Percentiles rank a stretch among this genome's conserved stretches.
Conservation (phyloP, 1,140 invertebrate genomes). For the Fopius arisanus region DNA sequence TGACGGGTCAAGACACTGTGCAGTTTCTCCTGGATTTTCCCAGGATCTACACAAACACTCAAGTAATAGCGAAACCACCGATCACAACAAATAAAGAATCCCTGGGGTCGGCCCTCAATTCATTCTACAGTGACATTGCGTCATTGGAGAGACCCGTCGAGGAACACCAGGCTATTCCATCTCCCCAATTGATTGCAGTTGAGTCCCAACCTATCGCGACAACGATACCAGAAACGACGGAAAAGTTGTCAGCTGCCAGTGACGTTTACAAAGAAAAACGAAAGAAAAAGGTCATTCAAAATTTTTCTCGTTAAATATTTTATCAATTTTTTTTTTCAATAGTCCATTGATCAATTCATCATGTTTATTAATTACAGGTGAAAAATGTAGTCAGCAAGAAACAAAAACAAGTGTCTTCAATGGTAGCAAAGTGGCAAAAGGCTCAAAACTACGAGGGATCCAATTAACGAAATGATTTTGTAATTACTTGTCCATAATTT, state of each 20-base stretch:
- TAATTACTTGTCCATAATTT: not conserved
- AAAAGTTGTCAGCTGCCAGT: conserved; percentile 28
- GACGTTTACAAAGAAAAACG: conserved; percentile 57
- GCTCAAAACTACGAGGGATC: conserved; percentile 68
- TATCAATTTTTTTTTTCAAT: conserved; percentile 4
- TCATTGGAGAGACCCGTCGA: conserved; percentile 60
- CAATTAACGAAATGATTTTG: conserved; percentile 26
- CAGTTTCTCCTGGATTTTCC: conserved; percentile 59
- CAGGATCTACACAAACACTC: conserved; percentile 58
- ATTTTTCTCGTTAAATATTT: conserved; percentile 5
- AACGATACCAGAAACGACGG: conserved; percentile 1
- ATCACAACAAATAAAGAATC: conserved; percentile 56
- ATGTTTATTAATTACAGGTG: conserved; percentile 58
- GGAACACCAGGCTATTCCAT: conserved; percentile 38
- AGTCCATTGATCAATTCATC: not conserved
- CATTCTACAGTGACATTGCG: conserved; percentile 71
- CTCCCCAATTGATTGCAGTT: conserved; percentile 36
- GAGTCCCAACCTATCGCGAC: conserved; percentile 19
- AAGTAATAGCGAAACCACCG: conserved; percentile 59
- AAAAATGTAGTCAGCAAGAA: conserved; percentile 73
- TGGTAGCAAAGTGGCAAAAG: conserved; percentile 79
- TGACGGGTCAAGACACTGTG: conserved; percentile 53
- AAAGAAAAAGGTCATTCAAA: conserved; percentile 63
- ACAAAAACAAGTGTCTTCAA: conserved; percentile 75
- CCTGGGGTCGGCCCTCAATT: conserved; percentile 64